phyloP scores from a whole-genome alignment of 2,888 invertebrate species.

The Andrena minutula region DNA sequence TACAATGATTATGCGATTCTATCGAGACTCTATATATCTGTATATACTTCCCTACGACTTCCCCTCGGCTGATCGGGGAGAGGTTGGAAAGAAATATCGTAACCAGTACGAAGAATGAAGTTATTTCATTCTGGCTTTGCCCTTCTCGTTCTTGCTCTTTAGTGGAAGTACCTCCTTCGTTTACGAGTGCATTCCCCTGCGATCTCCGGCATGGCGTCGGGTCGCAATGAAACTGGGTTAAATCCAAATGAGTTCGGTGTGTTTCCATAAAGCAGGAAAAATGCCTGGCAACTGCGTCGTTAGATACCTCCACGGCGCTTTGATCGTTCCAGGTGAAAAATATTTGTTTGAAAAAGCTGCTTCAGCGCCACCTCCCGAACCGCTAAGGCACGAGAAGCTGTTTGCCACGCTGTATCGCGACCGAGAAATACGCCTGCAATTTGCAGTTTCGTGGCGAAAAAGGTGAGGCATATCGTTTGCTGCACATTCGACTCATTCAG shows the following conservation, averaged over 20 bases:
- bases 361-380: neutral
- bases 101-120: constrained; percentile 36
- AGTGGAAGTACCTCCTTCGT: constrained; percentile 27
- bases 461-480: neutral
- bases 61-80: neutral
- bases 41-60: no score
- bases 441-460: neutral
- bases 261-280: constrained; percentile 53
- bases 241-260: constrained; percentile 58
- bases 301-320: constrained; percentile 21
- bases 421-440: neutral
- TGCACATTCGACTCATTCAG: neutral
- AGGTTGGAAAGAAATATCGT: neutral
- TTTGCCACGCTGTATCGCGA: neutral
- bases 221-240: constrained; percentile 58
- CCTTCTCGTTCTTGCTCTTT: constrained; percentile 25
- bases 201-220: constrained; percentile 39
- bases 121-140: constrained; percentile 41
- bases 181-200: constrained; percentile 50
- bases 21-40: no score
- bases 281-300: constrained; percentile 31
- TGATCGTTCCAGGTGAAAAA: constrained; percentile 27
- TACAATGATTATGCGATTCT: no score
- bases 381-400: neutral
- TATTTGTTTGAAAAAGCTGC: neutral